Evolutionary conservation across 2,888 invertebrate genomes (phyloP).

Genomic region (Scotopteryx bipunctaria): DNA sequence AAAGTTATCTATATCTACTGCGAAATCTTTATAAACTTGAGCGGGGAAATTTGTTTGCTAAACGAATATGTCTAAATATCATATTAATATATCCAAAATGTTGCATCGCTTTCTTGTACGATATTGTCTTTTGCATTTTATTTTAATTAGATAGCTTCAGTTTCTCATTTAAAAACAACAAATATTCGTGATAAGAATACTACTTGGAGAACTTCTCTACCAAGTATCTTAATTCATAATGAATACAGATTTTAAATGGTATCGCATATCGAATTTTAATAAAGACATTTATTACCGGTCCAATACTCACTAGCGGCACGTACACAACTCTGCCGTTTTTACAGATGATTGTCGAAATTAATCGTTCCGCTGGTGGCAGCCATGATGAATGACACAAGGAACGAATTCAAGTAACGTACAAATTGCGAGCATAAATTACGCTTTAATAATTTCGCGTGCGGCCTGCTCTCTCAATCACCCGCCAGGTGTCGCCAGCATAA

Average conservation of each 20-base stretch:
- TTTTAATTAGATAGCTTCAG: background rate
- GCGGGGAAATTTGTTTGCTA: constrained; percentile 48
- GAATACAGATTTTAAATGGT: background rate
- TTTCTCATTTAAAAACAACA: too few species aligned
- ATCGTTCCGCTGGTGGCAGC: constrained; percentile 58
- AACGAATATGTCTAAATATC: constrained; percentile 13
- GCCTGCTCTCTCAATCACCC: constrained; percentile 67
- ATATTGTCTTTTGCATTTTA: background rate
- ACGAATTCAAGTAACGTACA: constrained; percentile 78
- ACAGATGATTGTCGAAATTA: constrained; percentile 73
- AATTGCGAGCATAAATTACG: constrained; percentile 81
- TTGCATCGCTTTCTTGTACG: background rate
- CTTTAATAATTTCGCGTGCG: constrained; percentile 79
- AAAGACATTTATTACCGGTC: constrained; percentile 16
- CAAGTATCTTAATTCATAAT: too few species aligned
- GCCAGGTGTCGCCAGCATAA: constrained; percentile 75
- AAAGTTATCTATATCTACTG: constrained; percentile 67
- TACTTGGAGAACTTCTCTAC: too few species aligned
- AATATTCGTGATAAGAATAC: too few species aligned
- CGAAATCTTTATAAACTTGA: constrained; percentile 67
- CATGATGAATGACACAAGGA: constrained; percentile 79
- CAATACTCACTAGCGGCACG: constrained; percentile 24
- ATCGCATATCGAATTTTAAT: constrained; percentile 13
- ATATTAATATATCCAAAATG: background rate
- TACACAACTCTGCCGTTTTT: constrained; percentile 56